These are phyloP conservation scores for Cisticola juncidis DNA, from an alignment of 2,113 vertebrate species.

Conservation along the genomic window DNA sequence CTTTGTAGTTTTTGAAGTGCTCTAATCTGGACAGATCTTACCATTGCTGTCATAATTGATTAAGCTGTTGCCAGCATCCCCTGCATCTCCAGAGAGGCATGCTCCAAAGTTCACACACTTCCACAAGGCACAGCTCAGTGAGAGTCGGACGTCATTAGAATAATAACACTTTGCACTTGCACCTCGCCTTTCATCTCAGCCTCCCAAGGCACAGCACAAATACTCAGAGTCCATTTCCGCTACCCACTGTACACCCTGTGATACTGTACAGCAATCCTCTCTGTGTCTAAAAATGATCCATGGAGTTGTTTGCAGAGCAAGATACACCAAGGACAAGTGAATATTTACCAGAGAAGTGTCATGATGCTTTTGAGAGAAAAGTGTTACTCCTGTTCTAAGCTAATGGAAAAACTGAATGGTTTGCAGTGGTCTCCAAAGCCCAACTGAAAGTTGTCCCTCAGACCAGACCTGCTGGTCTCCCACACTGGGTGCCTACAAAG, in stretches of 20 bases:
- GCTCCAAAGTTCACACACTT: conserved; percentile 64
- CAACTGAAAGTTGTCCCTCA: background rate
- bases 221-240: background rate
- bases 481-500: background rate
- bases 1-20: conserved; percentile 64
- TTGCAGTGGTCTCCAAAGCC: background rate
- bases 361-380: background rate
- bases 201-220: background rate
- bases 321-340: background rate
- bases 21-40: conserved; percentile 67
- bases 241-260: background rate
- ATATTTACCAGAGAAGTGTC: background rate
- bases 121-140: conserved; percentile 47
- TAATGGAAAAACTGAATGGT: background rate
- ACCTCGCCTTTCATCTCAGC: conserved; percentile 18
- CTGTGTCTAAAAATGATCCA: background rate
- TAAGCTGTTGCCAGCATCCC: conserved; percentile 53
- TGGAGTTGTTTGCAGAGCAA: background rate
- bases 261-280: background rate
- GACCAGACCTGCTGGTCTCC: background rate
- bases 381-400: background rate
- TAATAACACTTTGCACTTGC: conserved; percentile 36
- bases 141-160: conserved; percentile 19
- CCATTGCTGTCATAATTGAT: conserved; percentile 66
- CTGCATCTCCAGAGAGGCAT: conserved; percentile 53